Evolutionary conservation across 2,888 invertebrate species (phyloP).

Genomic region (Pocota personata): DNA sequence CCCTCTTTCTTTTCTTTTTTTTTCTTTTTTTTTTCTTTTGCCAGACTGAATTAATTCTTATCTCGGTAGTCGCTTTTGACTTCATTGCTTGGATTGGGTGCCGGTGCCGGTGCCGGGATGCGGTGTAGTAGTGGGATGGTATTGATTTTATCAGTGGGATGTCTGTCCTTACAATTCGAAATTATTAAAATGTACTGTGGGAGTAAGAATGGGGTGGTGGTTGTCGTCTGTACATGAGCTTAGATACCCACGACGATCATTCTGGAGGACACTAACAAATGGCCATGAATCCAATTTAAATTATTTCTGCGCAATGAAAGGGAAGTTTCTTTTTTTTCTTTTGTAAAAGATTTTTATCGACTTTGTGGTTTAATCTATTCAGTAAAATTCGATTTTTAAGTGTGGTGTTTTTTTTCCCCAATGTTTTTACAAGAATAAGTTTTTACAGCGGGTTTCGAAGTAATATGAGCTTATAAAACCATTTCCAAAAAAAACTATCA

Average conservation of each 20-base stretch:
- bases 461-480: background rate
- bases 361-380: conserved; percentile 58
- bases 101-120: background rate
- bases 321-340: conserved; percentile 38
- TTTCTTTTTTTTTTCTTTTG: conserved; percentile 2
- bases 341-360: conserved; percentile 62
- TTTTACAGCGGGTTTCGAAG: background rate
- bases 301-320: conserved; percentile 53
- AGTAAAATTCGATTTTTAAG: conserved; percentile 40
- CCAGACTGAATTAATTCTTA: conserved; percentile 71
- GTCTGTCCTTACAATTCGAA: conserved; percentile 63
- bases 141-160: conserved; percentile 68
- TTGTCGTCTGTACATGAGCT: conserved; percentile 22
- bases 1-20: conserved; percentile 17
- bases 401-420: background rate
- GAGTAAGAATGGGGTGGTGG: conserved; percentile 19
- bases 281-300: conserved; percentile 70
- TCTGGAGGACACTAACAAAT: conserved; percentile 66
- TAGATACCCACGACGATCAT: conserved; percentile 54
- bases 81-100: conserved; percentile 43
- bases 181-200: conserved; percentile 65
- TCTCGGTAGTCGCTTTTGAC: conserved; percentile 57
- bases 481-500: background rate
- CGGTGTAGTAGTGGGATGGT: conserved; percentile 16
- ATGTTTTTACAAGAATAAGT: too few species aligned